Percentiles rank a stretch among this genome's conserved stretches.
Conservation (phyloP, 2,113 vertebrate genomes). For the Syngnathus floridae region DNA sequence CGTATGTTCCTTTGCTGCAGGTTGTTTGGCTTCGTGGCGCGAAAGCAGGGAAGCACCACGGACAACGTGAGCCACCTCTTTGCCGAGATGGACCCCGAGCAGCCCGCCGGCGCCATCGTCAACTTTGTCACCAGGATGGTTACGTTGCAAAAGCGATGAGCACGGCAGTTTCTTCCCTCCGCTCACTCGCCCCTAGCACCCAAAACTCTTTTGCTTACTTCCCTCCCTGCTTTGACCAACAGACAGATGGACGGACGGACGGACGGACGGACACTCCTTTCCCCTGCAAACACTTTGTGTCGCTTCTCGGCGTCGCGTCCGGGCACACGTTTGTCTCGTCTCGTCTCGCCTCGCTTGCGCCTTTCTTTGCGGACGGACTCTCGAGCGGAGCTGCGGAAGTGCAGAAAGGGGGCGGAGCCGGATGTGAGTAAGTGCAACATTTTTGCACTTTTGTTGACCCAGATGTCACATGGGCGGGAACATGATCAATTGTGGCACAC, state of each 20-base stretch:
- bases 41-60: constrained; percentile 96
- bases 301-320: constrained; percentile 5
- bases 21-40: constrained; percentile 94
- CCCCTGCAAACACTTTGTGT: constrained; percentile 21
- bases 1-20: constrained; percentile 51
- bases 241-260: constrained; percentile 33
- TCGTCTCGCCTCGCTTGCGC: constrained; percentile 36
- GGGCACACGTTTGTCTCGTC: constrained; percentile 2
- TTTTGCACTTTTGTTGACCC: background rate
- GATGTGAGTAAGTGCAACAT: constrained; percentile 57
- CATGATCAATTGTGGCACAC: background rate
- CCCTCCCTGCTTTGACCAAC: constrained; percentile 29
- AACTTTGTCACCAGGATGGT: constrained; percentile 95
- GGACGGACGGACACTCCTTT: constrained; percentile 38
- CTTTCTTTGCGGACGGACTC: constrained; percentile 80
- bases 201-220: constrained; percentile 37
- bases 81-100: constrained; percentile 89
- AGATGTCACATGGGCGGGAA: background rate
- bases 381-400: constrained; percentile 83
- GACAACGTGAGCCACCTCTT: constrained; percentile 98
- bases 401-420: constrained; percentile 75
- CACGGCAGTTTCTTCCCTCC: background rate
- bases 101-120: constrained; percentile 92
- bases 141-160: constrained; percentile 88
- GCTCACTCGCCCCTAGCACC: background rate